A percentile compares a stretch with the other conserved stretches of the same genome.
Conservation (phyloP, 2,113 vertebrate species). For the Sardina pilchardus region DNA sequence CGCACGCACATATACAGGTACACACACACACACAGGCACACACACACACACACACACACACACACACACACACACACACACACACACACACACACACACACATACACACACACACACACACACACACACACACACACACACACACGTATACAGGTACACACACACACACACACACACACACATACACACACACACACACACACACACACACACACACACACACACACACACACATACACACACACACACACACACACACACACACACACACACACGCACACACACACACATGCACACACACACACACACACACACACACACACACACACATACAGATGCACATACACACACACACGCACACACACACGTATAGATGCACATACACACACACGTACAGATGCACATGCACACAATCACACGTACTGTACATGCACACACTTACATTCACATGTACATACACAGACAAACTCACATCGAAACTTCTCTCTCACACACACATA, state of each 20-base stretch:
- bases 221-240: not conserved
- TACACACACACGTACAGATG: not conserved
- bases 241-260: conserved; percentile 73
- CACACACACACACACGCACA: too few species aligned
- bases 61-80: conserved; percentile 70
- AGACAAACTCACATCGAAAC: not conserved
- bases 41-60: not conserved
- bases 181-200: not conserved
- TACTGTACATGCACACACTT: not conserved
- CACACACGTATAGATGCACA: too few species aligned
- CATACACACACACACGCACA: not conserved
- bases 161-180: too few species aligned
- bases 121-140: too few species aligned
- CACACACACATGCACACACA: too few species aligned
- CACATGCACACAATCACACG: too few species aligned
- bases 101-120: not conserved
- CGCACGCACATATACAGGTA: not conserved
- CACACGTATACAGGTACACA: too few species aligned
- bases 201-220: not conserved
- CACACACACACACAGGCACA: not conserved
- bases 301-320: conserved; percentile 10
- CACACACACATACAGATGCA: not conserved
- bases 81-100: too few species aligned
- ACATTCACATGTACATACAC: not conserved
- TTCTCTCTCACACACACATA: too few species aligned